phyloP scores from a whole-genome alignment of 2,113 vertebrate species.

The Seriola dumerili region DNA sequence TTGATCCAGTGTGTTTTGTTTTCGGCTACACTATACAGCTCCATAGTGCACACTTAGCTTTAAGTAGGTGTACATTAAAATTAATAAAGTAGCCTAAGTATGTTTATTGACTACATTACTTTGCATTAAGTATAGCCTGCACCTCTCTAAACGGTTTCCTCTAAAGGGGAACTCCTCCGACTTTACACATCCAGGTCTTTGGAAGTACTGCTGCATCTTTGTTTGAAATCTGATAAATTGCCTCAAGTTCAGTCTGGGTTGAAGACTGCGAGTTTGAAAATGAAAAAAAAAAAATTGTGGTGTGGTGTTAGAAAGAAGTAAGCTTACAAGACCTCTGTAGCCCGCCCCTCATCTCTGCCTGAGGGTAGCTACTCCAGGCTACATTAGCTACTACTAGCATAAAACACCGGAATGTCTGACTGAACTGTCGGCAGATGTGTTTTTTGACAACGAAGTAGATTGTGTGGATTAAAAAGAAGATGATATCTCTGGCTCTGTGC shows the following conservation, averaged over 20 bases:
- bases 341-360: background rate
- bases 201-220: background rate
- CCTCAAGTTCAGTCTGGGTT: background rate
- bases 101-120: background rate
- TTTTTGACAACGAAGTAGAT: too few species aligned
- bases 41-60: background rate
- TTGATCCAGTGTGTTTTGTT: background rate
- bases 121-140: background rate
- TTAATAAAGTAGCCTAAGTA: background rate
- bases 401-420: background rate
- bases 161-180: background rate
- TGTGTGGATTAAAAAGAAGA: too few species aligned
- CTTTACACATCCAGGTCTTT: background rate
- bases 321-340: background rate
- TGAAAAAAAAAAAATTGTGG: too few species aligned
- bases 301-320: background rate
- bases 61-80: constrained; percentile 13
- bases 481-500: too few species aligned
- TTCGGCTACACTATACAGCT: background rate
- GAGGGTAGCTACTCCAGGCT: background rate
- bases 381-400: background rate
- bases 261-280: background rate
- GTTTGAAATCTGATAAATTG: background rate
- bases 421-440: background rate
- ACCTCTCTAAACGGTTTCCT: background rate